phyloP scores from a whole-genome alignment of 2,113 vertebrate species.

The Macaca fascicularis region T2T-MFA8v1.1 NC_088391.1:100669001-100669500 shows the following conservation, averaged over 20 bases:
- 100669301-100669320: not conserved
- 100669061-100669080: not conserved
- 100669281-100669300: not conserved
- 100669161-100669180: not conserved
- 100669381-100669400: not conserved
- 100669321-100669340: rapidly evolving
- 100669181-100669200: not conserved
- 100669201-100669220: not conserved
- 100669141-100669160: not conserved
- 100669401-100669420: not conserved
- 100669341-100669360: not conserved
- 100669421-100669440: not conserved
- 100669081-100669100: not conserved
- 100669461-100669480: not conserved
- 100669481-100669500: not conserved
- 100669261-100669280: not conserved
- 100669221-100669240: not conserved
- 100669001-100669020: not conserved
- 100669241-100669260: not conserved
- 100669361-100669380: not conserved
- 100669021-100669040: not conserved
- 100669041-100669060: not conserved
- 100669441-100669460: not conserved
- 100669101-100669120: not conserved
- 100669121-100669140: not conserved